Conservation (phyloP, 2,113 vertebrate species). For the Regulus satrapa region DNA sequence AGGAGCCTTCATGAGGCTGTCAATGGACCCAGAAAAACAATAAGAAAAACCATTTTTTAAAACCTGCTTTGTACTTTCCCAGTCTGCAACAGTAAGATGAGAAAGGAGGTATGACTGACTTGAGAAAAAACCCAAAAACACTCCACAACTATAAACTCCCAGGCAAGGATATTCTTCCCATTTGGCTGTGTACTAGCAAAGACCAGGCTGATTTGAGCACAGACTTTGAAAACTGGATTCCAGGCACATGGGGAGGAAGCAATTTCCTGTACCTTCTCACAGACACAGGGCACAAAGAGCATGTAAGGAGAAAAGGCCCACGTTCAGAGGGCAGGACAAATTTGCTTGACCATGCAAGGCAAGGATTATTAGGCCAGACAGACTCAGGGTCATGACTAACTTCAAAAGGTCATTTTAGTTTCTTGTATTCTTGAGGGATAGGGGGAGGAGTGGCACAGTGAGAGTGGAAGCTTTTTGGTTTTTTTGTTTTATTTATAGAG, state of each 20-base stretch:
- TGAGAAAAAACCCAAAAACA: not conserved
- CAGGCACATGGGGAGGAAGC: not conserved
- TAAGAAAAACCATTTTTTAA: not conserved
- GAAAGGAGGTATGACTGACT: not conserved
- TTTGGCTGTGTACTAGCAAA: not conserved
- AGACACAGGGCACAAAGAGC: not conserved
- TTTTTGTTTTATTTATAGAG: not conserved
- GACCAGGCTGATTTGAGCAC: not conserved
- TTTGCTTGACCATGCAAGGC: not conserved
- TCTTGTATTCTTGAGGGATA: not conserved
- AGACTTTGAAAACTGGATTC: not conserved
- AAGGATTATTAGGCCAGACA: not conserved
- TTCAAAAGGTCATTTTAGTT: not conserved
- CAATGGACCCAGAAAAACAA: not conserved
- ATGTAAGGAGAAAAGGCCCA: not conserved
- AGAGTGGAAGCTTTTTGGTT: not conserved
- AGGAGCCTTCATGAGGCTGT: not conserved
- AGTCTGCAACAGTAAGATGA: not conserved
- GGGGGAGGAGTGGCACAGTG: too few relatives aligned
- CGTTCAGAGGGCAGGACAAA: not conserved
- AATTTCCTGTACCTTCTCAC: fast-evolving
- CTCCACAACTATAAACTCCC: not conserved
- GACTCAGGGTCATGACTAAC: not conserved
- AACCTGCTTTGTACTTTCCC: not conserved
- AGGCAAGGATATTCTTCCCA: not conserved